Evolutionary conservation across 2,888 invertebrate species (phyloP).

Genomic region (Pteria penguin): DNA sequence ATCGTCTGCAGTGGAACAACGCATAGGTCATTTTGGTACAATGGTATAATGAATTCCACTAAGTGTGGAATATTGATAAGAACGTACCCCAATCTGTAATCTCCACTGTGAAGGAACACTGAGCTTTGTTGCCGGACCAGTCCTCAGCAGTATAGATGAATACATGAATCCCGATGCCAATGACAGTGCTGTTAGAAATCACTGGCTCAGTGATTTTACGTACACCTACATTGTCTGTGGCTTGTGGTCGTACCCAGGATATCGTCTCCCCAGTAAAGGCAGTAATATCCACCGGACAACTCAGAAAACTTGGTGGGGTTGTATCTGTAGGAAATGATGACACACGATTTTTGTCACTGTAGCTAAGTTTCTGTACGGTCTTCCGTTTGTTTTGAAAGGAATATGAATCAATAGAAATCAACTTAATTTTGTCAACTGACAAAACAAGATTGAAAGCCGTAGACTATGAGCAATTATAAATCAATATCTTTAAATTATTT

Average conservation of each 20-base stretch:
- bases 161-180: conserved; percentile 1
- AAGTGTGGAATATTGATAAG: no score
- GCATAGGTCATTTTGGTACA: no score
- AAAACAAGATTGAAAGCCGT: no score
- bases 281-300: conserved; percentile 45
- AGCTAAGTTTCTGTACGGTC: no score
- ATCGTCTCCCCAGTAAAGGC: conserved; percentile 29
- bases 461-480: no score
- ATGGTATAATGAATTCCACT: no score
- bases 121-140: conserved; percentile 19
- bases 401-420: no score
- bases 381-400: no score
- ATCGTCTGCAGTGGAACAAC: no score
- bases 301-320: conserved; percentile 38
- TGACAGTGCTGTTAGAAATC: background rate
- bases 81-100: background rate
- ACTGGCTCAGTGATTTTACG: conserved; percentile 2
- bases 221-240: conserved; percentile 52
- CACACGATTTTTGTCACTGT: no score
- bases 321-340: conserved; percentile 44
- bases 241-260: conserved; percentile 42
- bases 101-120: conserved; percentile 8
- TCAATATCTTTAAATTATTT: no score
- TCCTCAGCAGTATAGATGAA: conserved; percentile 22
- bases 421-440: no score